These are phyloP conservation scores for Martes martes DNA, from an alignment of 2,113 vertebrate genomes.

Conservation along the genomic window DNA sequence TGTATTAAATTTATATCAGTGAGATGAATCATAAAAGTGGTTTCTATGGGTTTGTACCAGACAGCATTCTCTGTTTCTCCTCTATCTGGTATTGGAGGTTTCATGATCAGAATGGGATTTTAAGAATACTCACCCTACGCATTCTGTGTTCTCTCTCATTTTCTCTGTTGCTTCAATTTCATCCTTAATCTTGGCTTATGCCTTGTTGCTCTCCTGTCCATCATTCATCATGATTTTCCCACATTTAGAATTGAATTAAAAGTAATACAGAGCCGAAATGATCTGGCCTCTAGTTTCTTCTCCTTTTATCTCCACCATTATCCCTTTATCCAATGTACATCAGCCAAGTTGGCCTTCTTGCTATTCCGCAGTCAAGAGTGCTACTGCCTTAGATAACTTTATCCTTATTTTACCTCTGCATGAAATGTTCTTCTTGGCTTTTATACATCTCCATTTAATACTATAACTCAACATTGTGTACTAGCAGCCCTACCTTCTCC, in stretches of 20 bases:
- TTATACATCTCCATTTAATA: neutral
- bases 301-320: neutral
- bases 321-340: neutral
- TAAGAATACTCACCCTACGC: neutral
- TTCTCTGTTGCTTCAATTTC: neutral
- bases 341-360: neutral
- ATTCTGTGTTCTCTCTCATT: neutral
- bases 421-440: neutral
- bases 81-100: neutral
- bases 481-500: neutral
- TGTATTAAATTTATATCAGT: neutral
- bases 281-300: neutral
- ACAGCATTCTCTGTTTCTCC: neutral
- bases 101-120: neutral
- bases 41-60: neutral
- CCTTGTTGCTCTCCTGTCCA: neutral
- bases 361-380: neutral
- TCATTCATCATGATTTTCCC: neutral
- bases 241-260: neutral
- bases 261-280: neutral
- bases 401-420: neutral
- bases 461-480: neutral
- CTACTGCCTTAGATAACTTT: neutral
- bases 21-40: neutral
- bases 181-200: neutral